Percentiles rank a stretch among this genome's conserved stretches.
These are phyloP conservation scores for Panagrolaimus sp. DNA, from an alignment of 1,140 invertebrate genomes.

Conservation along the genomic window DNA sequence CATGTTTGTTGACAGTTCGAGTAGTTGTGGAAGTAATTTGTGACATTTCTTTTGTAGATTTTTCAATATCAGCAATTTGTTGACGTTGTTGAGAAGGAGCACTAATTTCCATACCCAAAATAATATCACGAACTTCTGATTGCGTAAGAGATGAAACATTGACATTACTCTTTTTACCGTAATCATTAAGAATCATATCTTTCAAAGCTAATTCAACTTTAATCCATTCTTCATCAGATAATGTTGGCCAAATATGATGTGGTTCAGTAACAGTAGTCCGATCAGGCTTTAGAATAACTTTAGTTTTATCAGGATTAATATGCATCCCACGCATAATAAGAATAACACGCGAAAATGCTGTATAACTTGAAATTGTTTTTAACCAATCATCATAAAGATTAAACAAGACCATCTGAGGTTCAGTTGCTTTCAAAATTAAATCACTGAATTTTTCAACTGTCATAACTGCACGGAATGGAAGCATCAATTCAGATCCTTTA, in stretches of 20 bases:
- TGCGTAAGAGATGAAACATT: slow-evolving; percentile 97
- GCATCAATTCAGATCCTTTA: slow-evolving; percentile 94
- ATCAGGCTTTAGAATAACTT: slow-evolving; percentile 95
- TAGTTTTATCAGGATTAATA: slow-evolving; percentile 97
- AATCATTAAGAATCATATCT: slow-evolving; percentile 95
- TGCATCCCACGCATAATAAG: slow-evolving; percentile 91
- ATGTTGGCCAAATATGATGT: slow-evolving; percentile 97
- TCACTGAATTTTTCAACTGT: slow-evolving; percentile 97
- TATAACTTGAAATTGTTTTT: slow-evolving; percentile 64
- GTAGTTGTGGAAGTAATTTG: slow-evolving; percentile 88
- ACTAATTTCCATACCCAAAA: slow-evolving; percentile 98
- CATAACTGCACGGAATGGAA: slow-evolving; percentile 97
- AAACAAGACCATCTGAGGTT: slow-evolving; percentile 99
- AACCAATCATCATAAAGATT: slow-evolving; percentile 99
- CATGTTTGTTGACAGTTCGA: slow-evolving; percentile 95
- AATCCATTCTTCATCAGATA: slow-evolving; percentile 97
- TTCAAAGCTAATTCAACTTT: slow-evolving; percentile 97
- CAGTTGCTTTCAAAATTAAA: slow-evolving; percentile 94
- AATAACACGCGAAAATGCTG: slow-evolving; percentile 91
- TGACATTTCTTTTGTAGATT: slow-evolving; percentile 98
- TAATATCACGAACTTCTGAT: slow-evolving; percentile 97
- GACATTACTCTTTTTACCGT: slow-evolving; percentile 99
- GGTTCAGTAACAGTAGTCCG: slow-evolving; percentile 96
- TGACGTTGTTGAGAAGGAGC: slow-evolving; percentile 95
- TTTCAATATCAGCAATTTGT: slow-evolving; percentile 99